Evolutionary conservation across 2,113 vertebrate genomes (phyloP), one percentile per base, ranked within the genome.

Genomic region (Oryzias curvinotus): DNA sequence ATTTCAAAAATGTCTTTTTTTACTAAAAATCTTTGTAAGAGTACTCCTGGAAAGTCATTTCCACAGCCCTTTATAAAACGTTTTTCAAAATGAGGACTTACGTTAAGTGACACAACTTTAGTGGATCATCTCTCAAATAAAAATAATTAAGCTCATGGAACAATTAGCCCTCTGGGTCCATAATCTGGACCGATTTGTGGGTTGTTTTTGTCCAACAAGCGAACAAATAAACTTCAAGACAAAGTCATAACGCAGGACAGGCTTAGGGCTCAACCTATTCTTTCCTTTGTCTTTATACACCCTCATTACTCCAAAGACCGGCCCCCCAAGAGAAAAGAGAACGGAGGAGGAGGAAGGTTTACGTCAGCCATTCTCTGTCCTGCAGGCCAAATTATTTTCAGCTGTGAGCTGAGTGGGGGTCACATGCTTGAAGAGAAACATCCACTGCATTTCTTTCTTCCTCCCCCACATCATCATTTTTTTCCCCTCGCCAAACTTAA

Each of bases 331-430:
- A 60, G 62, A 65, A 57, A 65, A 60, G 47, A 69, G 14, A 23
- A 52, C 15, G 49, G 44, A 64, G 52, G 68, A 81, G 75, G 57
- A 77, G 53, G 54, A 68, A 68, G 68, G 77, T 72, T 82, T 81
- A 81, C 59, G 45, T 84, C 71, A 84, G 65, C 71, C 75, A 71
- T 77, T 71, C 56, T 69, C 71, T 43, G 64, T 78, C 74, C 77
- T 77, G 73, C 53, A 81, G 81, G 65, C 69, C 81, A 67, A 91
- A 93, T 92, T 80, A 90, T 88, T 91, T 90, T 92, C 90, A 93
- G 88, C 88, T 93, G 90, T 86, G 83, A 90, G 80, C 71, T 16
- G 61, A 81, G 77, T 45, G 64, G 68, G 82, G 85, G 85, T 90
- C 87, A 90, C 87, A 85, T 90, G 88, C 88, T 90, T 88, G 85